These are phyloP conservation scores for Trochalopteron elliotii DNA, from an alignment of 2,113 vertebrate genomes.

Conservation along the genomic window DNA sequence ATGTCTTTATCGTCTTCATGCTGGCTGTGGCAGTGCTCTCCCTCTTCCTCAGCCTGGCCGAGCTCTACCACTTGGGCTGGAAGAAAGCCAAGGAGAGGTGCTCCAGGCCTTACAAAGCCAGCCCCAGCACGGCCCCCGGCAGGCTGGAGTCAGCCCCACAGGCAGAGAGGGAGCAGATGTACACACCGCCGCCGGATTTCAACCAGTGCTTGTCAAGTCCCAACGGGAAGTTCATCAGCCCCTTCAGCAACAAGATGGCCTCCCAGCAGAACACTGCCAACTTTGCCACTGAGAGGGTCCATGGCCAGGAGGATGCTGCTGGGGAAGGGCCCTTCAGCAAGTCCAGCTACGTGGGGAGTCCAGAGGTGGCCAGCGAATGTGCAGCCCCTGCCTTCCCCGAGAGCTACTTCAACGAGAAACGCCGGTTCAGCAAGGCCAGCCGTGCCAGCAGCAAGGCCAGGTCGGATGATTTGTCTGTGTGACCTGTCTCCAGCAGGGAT, in stretches of 20 bases:
- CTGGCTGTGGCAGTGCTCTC: constrained; percentile 89
- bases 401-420: constrained; percentile 82
- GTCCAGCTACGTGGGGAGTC: constrained; percentile 76
- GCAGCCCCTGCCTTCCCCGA: constrained; percentile 54
- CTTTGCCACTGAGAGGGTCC: constrained; percentile 83
- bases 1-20: constrained; percentile 98
- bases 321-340: constrained; percentile 78
- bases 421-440: constrained; percentile 88
- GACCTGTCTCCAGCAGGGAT: neutral
- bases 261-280: constrained; percentile 91
- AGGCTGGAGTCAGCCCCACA: constrained; percentile 64
- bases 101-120: constrained; percentile 10
- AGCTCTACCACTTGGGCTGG: constrained; percentile 92
- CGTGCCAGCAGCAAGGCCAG: constrained; percentile 84
- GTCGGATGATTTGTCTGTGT: constrained; percentile 89
- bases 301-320: constrained; percentile 73
- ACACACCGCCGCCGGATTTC: constrained; percentile 90
- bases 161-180: constrained; percentile 58
- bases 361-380: constrained; percentile 66
- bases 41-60: constrained; percentile 87
- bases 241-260: constrained; percentile 87
- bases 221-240: constrained; percentile 76
- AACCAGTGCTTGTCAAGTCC: constrained; percentile 81
- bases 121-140: neutral
- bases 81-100: constrained; percentile 76